phyloP scores from a whole-genome alignment of 2,888 invertebrate genomes.

The Dilophus febrilis region DNA sequence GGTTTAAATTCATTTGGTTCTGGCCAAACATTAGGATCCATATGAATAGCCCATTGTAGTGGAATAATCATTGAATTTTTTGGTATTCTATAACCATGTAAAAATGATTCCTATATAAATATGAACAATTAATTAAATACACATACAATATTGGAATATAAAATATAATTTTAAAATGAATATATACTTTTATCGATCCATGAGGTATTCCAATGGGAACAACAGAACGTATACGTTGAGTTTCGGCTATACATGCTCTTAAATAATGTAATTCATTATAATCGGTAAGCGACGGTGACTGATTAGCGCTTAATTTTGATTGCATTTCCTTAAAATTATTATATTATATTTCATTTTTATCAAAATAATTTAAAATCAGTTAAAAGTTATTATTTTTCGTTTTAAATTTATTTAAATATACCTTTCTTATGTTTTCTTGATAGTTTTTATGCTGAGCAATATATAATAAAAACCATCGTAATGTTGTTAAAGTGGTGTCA shows the following conservation, averaged over 20 bases:
- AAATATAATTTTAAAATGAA: background rate
- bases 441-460: constrained; percentile 49
- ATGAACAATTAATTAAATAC: constrained; percentile 3
- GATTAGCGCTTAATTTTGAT: constrained; percentile 13
- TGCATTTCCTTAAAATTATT: constrained; percentile 8
- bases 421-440: constrained; percentile 41
- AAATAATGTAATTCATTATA: constrained; percentile 37
- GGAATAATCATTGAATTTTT: constrained; percentile 60
- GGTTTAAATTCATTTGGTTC: constrained; percentile 52
- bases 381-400: constrained; percentile 13
- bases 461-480: constrained; percentile 67
- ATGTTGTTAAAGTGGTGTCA: constrained; percentile 63
- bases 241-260: constrained; percentile 62
- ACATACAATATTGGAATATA: background rate
- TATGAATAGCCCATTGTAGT: constrained; percentile 65
- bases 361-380: no score
- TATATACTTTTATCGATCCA: constrained; percentile 39
- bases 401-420: constrained; percentile 30
- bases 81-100: constrained; percentile 47
- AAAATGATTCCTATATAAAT: constrained; percentile 33
- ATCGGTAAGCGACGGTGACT: constrained; percentile 38
- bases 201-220: constrained; percentile 77
- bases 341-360: background rate
- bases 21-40: constrained; percentile 47
- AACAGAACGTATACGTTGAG: constrained; percentile 59